A percentile compares a stretch with the other conserved stretches of the same genome.
Evolutionary conservation across 2,113 vertebrate genomes (phyloP).

Genomic region (Oreochromis niloticus): DNA sequence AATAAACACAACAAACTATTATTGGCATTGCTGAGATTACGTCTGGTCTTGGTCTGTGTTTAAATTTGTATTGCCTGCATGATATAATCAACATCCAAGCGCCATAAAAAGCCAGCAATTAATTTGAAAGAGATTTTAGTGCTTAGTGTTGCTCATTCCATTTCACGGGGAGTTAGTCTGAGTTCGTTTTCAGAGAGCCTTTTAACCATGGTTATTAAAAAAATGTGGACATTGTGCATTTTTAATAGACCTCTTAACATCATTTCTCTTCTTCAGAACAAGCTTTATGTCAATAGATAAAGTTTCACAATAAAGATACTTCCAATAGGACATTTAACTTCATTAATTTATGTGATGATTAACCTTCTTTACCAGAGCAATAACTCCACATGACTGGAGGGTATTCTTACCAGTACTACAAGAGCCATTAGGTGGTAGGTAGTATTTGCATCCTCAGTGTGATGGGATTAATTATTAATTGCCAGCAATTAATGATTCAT

Average conservation of each 20-base stretch:
- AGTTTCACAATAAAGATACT: not conserved
- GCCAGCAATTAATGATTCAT: conserved; percentile 64
- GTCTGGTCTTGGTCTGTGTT: not conserved
- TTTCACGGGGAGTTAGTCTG: not conserved
- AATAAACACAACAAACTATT: conserved; percentile 1
- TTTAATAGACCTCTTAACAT: not conserved
- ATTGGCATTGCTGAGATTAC: not conserved
- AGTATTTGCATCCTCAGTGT: conserved; percentile 13
- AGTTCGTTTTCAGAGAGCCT: not conserved
- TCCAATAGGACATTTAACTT: not conserved
- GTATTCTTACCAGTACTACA: not conserved
- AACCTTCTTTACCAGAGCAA: not conserved
- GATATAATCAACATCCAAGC: not conserved
- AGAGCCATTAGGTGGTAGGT: not conserved
- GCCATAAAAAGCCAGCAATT: not conserved
- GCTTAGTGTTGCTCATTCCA: not conserved
- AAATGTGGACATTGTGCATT: not conserved
- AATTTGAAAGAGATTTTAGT: not conserved
- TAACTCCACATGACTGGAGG: not conserved
- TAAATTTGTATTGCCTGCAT: not conserved
- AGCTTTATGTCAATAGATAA: not conserved
- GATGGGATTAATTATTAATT: conserved; percentile 47
- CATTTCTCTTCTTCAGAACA: not conserved
- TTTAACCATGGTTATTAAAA: not conserved
- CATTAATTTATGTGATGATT: not conserved